Percentiles rank a stretch among this genome's conserved stretches.
These are phyloP conservation scores for Esox lucius DNA, from an alignment of 2,797 vertebrate genomes.

Conservation along the genomic window DNA sequence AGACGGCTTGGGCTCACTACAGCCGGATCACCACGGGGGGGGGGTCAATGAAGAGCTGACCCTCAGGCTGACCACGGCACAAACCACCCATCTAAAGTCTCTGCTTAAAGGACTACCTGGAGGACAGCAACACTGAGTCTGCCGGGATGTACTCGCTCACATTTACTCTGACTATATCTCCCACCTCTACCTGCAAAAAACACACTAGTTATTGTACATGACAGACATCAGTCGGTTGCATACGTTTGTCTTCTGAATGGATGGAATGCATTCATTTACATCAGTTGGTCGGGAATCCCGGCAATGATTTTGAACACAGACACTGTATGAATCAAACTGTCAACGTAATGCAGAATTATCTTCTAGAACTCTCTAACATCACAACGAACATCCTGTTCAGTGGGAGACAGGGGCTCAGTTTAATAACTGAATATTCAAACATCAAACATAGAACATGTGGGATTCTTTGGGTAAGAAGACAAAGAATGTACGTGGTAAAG, in stretches of 20 bases:
- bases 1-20: background rate
- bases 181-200: constrained; percentile 90
- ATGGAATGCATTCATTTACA: background rate
- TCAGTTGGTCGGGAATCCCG: background rate
- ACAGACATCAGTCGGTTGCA: background rate
- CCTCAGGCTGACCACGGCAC: background rate
- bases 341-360: background rate
- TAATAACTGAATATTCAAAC: background rate
- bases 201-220: constrained; percentile 72
- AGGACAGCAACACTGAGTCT: constrained; percentile 87
- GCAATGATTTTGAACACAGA: too few relatives aligned
- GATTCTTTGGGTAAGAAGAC: background rate
- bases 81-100: background rate
- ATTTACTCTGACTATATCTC: constrained; percentile 92
- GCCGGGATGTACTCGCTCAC: constrained; percentile 88
- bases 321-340: too few relatives aligned
- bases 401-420: background rate
- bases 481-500: background rate
- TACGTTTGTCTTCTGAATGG: too few relatives aligned
- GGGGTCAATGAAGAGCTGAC: constrained; percentile 40
- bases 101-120: constrained; percentile 80
- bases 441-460: constrained; percentile 26
- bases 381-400: background rate
- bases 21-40: background rate
- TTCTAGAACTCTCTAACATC: background rate